phyloP scores from a whole-genome alignment of 2,113 vertebrate species.

The Columba janthina region DNA sequence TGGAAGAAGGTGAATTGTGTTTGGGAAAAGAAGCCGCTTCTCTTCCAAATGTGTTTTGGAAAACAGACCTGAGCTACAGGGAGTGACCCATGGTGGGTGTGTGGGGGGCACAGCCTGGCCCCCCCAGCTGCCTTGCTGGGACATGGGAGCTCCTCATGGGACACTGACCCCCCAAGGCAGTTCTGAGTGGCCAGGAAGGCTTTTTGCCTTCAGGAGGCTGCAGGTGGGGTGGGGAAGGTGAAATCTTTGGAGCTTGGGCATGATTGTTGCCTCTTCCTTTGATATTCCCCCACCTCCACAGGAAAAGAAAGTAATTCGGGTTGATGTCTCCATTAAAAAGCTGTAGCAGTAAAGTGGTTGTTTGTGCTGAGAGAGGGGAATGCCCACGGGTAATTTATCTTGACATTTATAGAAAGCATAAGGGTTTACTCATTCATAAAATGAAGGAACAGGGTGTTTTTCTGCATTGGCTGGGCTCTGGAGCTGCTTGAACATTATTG shows the following conservation, averaged over 20 bases:
- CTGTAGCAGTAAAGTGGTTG: not conserved
- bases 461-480: conserved; percentile 17
- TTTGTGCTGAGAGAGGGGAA: conserved; percentile 21
- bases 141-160: rapidly evolving
- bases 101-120: not conserved
- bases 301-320: not conserved
- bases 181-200: rapidly evolving
- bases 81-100: not conserved
- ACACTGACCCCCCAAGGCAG: too few relatives aligned
- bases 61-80: not conserved
- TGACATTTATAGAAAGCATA: conserved; percentile 60
- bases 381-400: conserved; percentile 36
- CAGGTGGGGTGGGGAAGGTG: not conserved
- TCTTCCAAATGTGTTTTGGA: not conserved
- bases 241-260: not conserved
- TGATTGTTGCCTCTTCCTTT: not conserved
- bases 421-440: conserved; percentile 59
- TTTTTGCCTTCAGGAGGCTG: not conserved
- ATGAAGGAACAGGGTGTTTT: conserved; percentile 32
- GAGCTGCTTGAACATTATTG: conserved; percentile 11
- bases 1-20: not conserved
- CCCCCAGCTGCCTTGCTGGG: rapidly evolving
- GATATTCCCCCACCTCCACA: not conserved
- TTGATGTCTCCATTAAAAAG: not conserved
- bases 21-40: not conserved